Evolutionary conservation across 2,113 vertebrate species (phyloP).

Genomic region (Percopsis transmontana): DNA sequence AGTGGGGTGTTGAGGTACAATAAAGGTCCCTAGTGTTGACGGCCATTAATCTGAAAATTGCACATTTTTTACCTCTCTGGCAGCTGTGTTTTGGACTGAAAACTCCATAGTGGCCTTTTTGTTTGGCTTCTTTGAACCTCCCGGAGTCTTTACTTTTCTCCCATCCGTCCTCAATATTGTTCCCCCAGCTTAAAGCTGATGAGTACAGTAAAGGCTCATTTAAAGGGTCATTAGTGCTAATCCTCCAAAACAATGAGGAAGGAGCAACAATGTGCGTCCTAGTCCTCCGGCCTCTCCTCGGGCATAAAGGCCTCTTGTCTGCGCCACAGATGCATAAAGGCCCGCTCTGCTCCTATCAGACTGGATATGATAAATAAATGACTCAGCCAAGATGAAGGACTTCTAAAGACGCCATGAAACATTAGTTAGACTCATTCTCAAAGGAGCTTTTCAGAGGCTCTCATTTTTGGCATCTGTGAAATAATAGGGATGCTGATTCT

Average conservation of each 20-base stretch:
- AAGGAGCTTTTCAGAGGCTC: no score
- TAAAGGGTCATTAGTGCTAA: conserved; percentile 77
- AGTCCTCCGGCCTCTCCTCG: conserved; percentile 37
- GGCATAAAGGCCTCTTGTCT: conserved; percentile 62
- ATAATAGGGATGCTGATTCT: no score
- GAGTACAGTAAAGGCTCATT: conserved; percentile 75
- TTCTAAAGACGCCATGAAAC: conserved; percentile 38
- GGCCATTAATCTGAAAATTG: conserved; percentile 82
- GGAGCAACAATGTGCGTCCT: conserved; percentile 61
- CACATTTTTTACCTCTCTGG: conserved; percentile 68
- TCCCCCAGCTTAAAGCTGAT: conserved; percentile 56
- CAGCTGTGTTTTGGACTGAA: conserved; percentile 64
- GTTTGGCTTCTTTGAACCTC: conserved; percentile 75
- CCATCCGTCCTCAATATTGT: conserved; percentile 64
- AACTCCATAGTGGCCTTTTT: conserved; percentile 76
- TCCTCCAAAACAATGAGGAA: conserved; percentile 73
- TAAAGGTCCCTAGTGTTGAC: conserved; percentile 66
- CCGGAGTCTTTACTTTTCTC: conserved; percentile 57
- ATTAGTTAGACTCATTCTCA: not conserved
- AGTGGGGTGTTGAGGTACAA: conserved; percentile 58
- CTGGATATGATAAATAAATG: conserved; percentile 39
- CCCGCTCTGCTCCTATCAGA: conserved; percentile 23
- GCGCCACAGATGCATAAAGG: conserved; percentile 36
- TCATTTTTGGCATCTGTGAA: no score
- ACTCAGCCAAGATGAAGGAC: conserved; percentile 34